phyloP scores from a whole-genome alignment of 1,140 invertebrate species.

The Hycleus cichorii region DNA sequence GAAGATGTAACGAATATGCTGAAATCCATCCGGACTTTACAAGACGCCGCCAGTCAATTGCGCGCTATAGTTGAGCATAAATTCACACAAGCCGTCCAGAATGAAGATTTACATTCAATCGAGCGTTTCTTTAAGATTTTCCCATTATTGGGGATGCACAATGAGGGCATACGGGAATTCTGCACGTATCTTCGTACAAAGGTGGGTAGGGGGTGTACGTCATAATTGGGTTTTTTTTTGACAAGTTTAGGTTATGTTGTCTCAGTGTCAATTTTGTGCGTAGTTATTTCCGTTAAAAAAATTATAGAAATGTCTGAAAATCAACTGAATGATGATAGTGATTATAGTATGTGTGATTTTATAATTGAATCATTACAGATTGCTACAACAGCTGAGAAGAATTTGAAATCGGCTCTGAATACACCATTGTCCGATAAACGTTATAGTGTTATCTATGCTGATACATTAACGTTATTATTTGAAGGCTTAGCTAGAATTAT shows the following conservation, averaged over 20 bases:
- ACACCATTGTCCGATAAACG: constrained; percentile 62
- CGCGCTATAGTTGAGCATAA: constrained; percentile 66
- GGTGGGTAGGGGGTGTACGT: constrained; percentile 40
- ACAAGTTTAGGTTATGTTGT: too few relatives aligned
- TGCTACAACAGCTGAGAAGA: constrained; percentile 65
- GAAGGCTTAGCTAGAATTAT: constrained; percentile 83
- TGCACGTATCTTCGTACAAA: constrained; percentile 84
- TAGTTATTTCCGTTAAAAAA: too few relatives aligned
- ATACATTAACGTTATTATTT: constrained; percentile 76
- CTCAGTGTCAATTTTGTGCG: too few relatives aligned
- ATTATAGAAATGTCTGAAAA: too few relatives aligned
- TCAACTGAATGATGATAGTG: not conserved
- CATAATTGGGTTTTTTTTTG: too few relatives aligned
- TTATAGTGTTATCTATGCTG: constrained; percentile 69
- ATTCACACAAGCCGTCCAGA: constrained; percentile 87
- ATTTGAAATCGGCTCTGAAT: constrained; percentile 56
- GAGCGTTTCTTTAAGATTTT: constrained; percentile 99
- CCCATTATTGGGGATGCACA: constrained; percentile 86
- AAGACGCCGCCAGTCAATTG: constrained; percentile 66
- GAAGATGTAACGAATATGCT: constrained; percentile 52
- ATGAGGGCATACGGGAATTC: constrained; percentile 86
- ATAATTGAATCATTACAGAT: constrained; percentile 43
- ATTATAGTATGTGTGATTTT: not conserved
- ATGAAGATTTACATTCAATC: constrained; percentile 83
- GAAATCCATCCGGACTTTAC: constrained; percentile 73